Evolutionary conservation across 35 echinoderm and acorn worm genomes (phyloP).

Genomic region (Eucidaris tribuloides): DNA sequence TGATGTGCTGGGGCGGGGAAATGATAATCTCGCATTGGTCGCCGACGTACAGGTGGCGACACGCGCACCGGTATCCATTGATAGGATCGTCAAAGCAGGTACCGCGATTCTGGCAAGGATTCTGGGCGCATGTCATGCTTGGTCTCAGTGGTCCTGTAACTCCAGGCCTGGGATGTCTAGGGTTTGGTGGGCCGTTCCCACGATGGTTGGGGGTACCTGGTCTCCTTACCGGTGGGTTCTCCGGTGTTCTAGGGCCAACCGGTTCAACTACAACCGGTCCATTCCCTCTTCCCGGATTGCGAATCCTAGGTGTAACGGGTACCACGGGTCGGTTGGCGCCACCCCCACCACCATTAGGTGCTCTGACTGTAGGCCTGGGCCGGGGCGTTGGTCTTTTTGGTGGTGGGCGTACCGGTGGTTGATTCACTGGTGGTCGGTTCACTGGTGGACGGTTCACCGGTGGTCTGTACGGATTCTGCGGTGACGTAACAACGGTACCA

Average conservation of each 20-base stretch:
- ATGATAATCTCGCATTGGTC: slow-evolving; percentile 48
- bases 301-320: not conserved
- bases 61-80: slow-evolving; percentile 35
- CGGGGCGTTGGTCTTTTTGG: not conserved
- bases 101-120: slow-evolving; percentile 65
- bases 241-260: not conserved
- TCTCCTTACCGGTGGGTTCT: not conserved
- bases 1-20: slow-evolving; percentile 60
- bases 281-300: not conserved
- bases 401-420: not conserved
- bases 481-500: not conserved
- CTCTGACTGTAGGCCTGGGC: not conserved
- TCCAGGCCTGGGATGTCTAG: not conserved
- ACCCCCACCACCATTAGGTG: not conserved
- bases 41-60: slow-evolving; percentile 58
- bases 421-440: not conserved
- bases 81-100: slow-evolving; percentile 11
- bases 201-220: not conserved
- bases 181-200: not conserved
- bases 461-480: not conserved
- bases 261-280: not conserved
- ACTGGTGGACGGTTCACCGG: not conserved
- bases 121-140: not conserved
- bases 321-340: not conserved
- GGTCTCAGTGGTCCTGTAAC: slow-evolving; percentile 3